These are phyloP conservation scores for Calephelis nemesis DNA, from an alignment of 1,140 invertebrate genomes.

Conservation along the genomic window DNA sequence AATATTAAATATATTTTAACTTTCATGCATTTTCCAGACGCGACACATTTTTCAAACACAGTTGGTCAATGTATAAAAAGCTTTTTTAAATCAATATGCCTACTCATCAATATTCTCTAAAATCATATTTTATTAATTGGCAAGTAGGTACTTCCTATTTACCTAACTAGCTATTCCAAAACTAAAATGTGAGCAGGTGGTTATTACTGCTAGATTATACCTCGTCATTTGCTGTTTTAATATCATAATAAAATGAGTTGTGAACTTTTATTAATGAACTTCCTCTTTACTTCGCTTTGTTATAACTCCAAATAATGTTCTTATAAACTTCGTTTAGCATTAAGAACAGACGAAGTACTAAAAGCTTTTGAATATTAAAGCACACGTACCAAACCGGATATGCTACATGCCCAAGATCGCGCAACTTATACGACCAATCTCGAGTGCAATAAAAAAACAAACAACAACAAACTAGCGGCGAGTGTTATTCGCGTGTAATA, in stretches of 20 bases:
- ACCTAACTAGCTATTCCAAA: no score
- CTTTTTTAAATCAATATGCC: no score
- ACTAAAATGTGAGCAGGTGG: no score
- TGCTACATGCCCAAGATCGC: slow-evolving; percentile 23
- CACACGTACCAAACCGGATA: slow-evolving; percentile 25
- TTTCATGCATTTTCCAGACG: no score
- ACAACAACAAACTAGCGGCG: slow-evolving; percentile 52
- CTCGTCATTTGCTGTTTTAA: no score
- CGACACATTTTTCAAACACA: no score
- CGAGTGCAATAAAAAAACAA: slow-evolving; percentile 52
- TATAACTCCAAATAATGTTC: slow-evolving; percentile 14
- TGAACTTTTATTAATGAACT: neutral
- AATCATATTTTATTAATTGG: no score
- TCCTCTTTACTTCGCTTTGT: neutral
- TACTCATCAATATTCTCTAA: no score
- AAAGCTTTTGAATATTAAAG: slow-evolving; percentile 25
- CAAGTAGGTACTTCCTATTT: no score
- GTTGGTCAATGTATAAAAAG: no score
- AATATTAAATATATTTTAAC: no score
- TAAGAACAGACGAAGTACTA: slow-evolving; percentile 10
- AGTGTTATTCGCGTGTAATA: slow-evolving; percentile 69
- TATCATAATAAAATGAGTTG: neutral
- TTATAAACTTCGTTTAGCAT: slow-evolving; percentile 10
- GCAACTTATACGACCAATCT: slow-evolving; percentile 40
- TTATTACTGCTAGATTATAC: no score